A percentile compares a stretch with the other conserved stretches of the same genome.
phyloP scores from a whole-genome alignment of 30 jellyfish, hydroid and myxozoan genomes.

The Aurelia coerulea region DNA sequence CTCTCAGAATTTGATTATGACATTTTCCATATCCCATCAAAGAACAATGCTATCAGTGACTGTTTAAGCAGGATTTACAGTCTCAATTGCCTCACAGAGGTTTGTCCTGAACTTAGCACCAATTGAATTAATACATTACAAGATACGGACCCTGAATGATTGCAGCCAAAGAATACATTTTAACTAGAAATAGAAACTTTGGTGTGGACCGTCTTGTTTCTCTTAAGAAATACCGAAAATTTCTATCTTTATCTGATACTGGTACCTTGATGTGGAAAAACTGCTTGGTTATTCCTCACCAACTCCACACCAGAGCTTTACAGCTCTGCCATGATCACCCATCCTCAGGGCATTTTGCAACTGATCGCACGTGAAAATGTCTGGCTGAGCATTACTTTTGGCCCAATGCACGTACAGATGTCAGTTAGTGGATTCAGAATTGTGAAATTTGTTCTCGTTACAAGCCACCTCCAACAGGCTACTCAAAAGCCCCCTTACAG shows the following conservation, averaged over 20 bases:
- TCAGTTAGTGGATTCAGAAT: constrained; percentile 14
- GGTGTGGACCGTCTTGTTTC: constrained; percentile 2
- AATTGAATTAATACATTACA: constrained; percentile 2
- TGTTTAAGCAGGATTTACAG: neutral
- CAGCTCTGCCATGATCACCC: constrained; percentile 42
- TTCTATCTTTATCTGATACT: neutral
- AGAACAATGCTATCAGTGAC: neutral
- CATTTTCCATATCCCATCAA: neutral
- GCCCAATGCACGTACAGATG: constrained; percentile 27
- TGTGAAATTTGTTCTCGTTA: constrained; percentile 6
- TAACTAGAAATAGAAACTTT: constrained; percentile 12
- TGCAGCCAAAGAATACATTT: constrained; percentile 5
- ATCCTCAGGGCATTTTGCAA: constrained; percentile 36
- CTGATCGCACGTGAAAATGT: constrained; percentile 35
- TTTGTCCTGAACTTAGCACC: neutral
- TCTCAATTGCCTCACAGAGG: constrained; percentile 21
- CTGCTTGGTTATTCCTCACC: constrained; percentile 21
- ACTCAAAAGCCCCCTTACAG: constrained; percentile 19
- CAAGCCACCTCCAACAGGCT: constrained; percentile 31
- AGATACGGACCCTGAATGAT: neutral
- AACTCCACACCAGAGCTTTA: constrained; percentile 2
- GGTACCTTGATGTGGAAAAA: constrained; percentile 24
- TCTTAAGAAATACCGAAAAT: neutral
- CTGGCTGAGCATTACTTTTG: constrained; percentile 4
- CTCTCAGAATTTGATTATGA: constrained; percentile 7